Percentiles rank a stretch among this genome's conserved stretches.
phyloP scores from a whole-genome alignment of 2,888 invertebrate species.

The Hololepta plana region DNA sequence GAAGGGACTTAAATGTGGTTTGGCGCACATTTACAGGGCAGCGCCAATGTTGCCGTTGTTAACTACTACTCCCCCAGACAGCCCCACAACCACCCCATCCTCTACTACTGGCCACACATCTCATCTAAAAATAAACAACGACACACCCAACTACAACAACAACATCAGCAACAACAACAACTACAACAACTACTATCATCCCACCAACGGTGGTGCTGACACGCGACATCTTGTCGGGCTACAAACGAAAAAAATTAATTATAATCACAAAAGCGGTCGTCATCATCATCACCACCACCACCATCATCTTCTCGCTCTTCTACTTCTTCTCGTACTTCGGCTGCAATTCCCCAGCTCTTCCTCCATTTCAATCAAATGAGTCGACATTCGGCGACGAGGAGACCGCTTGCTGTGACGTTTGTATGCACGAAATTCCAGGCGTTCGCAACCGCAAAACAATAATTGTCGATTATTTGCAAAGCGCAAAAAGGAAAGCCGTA shows the following conservation, averaged over 20 bases:
- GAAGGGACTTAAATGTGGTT: slow-evolving; percentile 14
- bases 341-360: slow-evolving; percentile 8
- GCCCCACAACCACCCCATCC: slow-evolving; percentile 22
- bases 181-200: too few relatives aligned
- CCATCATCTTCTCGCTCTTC: slow-evolving; percentile 8
- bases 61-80: slow-evolving; percentile 24
- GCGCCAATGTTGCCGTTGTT: slow-evolving; percentile 23
- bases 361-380: too few relatives aligned
- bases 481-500: too few relatives aligned
- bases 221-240: neutral
- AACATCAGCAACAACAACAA: slow-evolving; percentile 5
- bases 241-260: slow-evolving; percentile 1
- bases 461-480: too few relatives aligned
- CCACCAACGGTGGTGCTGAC: slow-evolving; percentile 3
- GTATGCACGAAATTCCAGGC: too few relatives aligned
- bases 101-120: slow-evolving; percentile 20
- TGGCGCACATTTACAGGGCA: slow-evolving; percentile 26
- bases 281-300: too few relatives aligned
- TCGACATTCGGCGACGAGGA: too few relatives aligned
- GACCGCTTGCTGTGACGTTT: too few relatives aligned
- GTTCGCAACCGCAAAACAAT: too few relatives aligned
- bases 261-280: too few relatives aligned
- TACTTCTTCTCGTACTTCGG: slow-evolving; percentile 16
- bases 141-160: slow-evolving; percentile 19
- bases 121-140: slow-evolving; percentile 23